These are phyloP conservation scores for Cisticola juncidis DNA, from an alignment of 2,113 vertebrate genomes.

Conservation along the genomic window DNA sequence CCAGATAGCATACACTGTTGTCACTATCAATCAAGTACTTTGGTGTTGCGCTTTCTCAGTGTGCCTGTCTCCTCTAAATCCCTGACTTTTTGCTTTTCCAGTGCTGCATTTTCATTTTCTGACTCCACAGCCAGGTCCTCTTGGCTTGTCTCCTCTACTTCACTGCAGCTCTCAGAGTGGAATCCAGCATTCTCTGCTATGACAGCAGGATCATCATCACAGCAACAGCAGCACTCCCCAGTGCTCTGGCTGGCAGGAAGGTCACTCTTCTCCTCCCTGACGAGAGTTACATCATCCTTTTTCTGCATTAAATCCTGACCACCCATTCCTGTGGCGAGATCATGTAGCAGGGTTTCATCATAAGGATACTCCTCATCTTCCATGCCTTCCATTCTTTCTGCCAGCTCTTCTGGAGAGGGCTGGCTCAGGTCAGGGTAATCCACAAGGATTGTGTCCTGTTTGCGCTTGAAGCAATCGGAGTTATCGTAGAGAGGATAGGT, in stretches of 20 bases:
- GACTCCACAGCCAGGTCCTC: slow-evolving; percentile 41
- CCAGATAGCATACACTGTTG: not conserved
- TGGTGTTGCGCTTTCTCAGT: slow-evolving; percentile 78
- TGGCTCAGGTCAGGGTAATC: slow-evolving; percentile 69
- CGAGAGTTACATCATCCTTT: slow-evolving; percentile 21
- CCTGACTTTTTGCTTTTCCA: not conserved
- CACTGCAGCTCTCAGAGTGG: slow-evolving; percentile 66
- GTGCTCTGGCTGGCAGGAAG: slow-evolving; percentile 68
- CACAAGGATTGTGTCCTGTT: slow-evolving; percentile 72
- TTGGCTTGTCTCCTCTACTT: slow-evolving; percentile 73
- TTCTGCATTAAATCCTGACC: not conserved
- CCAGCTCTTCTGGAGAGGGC: slow-evolving; percentile 89
- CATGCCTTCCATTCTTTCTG: slow-evolving; percentile 84
- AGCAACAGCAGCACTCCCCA: slow-evolving; percentile 50
- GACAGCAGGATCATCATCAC: slow-evolving; percentile 77
- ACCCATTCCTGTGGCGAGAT: not conserved
- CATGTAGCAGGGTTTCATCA: slow-evolving; percentile 12
- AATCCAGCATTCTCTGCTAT: slow-evolving; percentile 85
- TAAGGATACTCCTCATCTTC: slow-evolving; percentile 68
- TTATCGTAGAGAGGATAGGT: slow-evolving; percentile 85
- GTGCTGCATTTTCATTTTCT: not conserved
- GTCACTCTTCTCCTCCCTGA: slow-evolving; percentile 56
- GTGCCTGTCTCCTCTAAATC: slow-evolving; percentile 34
- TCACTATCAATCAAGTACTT: slow-evolving; percentile 38
- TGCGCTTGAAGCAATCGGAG: slow-evolving; percentile 42